Evolutionary conservation across 2,888 invertebrate species (phyloP), one percentile per base, ranked within the genome.

Genomic region (Miltochrista miniata): DNA sequence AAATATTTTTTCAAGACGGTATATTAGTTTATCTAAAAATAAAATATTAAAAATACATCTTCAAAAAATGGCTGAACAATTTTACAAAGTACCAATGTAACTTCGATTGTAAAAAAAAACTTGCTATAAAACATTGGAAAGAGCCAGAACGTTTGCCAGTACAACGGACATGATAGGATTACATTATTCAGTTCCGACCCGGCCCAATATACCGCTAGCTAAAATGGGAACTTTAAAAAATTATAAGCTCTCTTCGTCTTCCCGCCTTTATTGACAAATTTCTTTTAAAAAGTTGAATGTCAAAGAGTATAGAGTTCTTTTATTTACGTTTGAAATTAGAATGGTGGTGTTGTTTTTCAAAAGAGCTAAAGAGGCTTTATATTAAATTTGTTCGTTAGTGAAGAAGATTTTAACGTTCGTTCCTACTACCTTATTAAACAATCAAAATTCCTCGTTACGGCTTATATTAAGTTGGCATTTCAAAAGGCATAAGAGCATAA

Each of bases 101-200:
- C 18, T 45, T 45, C 29, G 37, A 48, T 53, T 24, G 12, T 36
- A 41, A 40, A 48, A 45, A 40, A 48, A 41, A 48, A 48, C 40
- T 51, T 45, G 53, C 45, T 56, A 50, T 66, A 57, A 56, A 66
- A 66, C 63, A 58, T 59, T 55, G 50, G 45, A 58, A 49, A 54
- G 40, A 40, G 44, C 46, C 45, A 38, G 15, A 15, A 44, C 31
- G 35, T 30, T 59, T 61, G 42, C 39, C 56, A 48, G 56, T 51
- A 51, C 47, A 61, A 31, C 54, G 33, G 48, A 45, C 53, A 55
- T 58, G 66, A 66, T 66, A 62, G 64, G 55, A 55, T 59, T 68
- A 61, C 68, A 68, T 68, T 68, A 68, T 68, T 68, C 68, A 68
- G 67, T 34, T 45, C 41, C 59, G 64, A 54, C 56, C 49, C 47